Base-by-base conservation (phyloP, 2,888 invertebrate genomes). In the Hemaris fuciformis region DNA sequence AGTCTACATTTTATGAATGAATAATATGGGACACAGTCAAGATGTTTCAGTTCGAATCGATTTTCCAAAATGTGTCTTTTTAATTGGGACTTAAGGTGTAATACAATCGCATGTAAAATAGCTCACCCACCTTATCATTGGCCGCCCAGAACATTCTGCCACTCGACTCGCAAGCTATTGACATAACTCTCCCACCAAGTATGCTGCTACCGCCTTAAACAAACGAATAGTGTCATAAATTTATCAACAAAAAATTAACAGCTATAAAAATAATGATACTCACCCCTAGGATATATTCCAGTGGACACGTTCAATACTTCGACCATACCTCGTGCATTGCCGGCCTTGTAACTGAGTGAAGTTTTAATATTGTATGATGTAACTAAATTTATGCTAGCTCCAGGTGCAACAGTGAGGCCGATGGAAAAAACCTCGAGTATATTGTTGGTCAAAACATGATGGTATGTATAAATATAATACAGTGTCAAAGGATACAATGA, bases 271-370 rank as follows among this genome's bases (percentile, higher is more conserved):
- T 15, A 23, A 18, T 20, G 3, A 20, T 43, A 61, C 74, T 81
- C 66, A 87, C 94, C 94, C 79, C 94, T 93, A 31, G 95, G 94
- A 79, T 96, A 96, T 71, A 96, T 96, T 57, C 97, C 97, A 2
- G 97, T 97, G 0, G 97, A 98, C 34, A 97, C 94, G 80, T 98
- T 98, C 56, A 97, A 93, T 18, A 97, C 95, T 77, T 96, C 95
- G 1, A 98, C 94, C 87, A 95, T 94, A 10, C 97, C 96, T 73
- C 94, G 93, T 8, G 94, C 94, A 76, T 96, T 96, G 0, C 96
- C 96, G 46, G 95, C 94, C 95, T 95, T 64, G 3, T 56, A 46
- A 56, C 20, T 42, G 3, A 15, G 62, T 75, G 80, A 79, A 82
- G 77, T 73, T 2, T 0, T 27, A 8, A 18, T 34, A 8, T 3